Evolutionary conservation across 2,113 vertebrate species (phyloP), one percentile per base, ranked within the genome.

Genomic region (Chloropsis cyanopogon): DNA sequence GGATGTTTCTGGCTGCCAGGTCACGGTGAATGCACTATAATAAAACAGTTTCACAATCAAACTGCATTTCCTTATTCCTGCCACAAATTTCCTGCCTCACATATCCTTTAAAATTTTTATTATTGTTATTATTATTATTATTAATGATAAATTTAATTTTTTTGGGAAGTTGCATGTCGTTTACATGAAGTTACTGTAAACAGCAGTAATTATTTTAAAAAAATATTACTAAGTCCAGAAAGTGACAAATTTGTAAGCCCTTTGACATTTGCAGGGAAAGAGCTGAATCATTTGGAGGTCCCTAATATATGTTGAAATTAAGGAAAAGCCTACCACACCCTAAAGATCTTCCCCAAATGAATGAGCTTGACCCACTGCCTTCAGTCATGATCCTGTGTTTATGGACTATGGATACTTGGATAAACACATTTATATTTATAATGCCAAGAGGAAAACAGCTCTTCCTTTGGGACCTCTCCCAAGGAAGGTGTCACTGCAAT

Each of bases 21-120:
- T 99, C 99, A 93, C 99, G 97, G 94, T 99, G 99, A 92, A 99
- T 99, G 89, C 99, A 99, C 99, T 99, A 90, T 39, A 97, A 98
- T 95, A 91, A 97, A 97, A 95, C 41, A 88, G 90, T 86, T 85
- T 77, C 93, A 88, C 69, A 87, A 93, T 96, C 82, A 97, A 87
- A 93, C 75, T 88, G 84, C 71, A 63, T 94, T 97, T 97, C 97
- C 97, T 84, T 82, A 97, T 88, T 97, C 83, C 56, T 89, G 33
- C 61, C 70, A 88, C 94, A 82, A 66, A 92, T 94, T 95, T 96
- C 97, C 97, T 91, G 91, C 82, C 60, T 92, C 92, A 11, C 17
- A 88, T 49, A 92, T 85, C 70, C 86, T 94, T 93, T 76, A 44
- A 13, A 56, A n/a, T 63, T 68, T 41, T 25, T 22, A 25, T 49